A percentile compares a stretch with the other conserved stretches of the same genome.
Conservation (phyloP, 2,797 vertebrate species). For the Pseudochaenichthys georgianus region DNA sequence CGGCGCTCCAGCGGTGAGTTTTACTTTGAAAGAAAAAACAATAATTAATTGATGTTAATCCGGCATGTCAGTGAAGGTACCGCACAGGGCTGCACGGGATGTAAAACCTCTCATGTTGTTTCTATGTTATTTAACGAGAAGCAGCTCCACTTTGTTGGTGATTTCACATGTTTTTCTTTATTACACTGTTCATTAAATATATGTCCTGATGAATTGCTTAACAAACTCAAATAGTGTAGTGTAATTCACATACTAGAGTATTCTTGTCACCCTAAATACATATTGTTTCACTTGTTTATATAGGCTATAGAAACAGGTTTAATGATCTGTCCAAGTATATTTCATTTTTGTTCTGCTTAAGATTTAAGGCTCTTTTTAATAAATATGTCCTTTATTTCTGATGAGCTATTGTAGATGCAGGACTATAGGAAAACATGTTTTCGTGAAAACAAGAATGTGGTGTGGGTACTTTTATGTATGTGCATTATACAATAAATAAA, state of each 20-base stretch:
- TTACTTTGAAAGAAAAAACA: slow-evolving; percentile 1
- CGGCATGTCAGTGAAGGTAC: neutral
- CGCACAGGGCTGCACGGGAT: slow-evolving; percentile 3
- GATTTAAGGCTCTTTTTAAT: neutral
- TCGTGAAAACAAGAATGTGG: neutral
- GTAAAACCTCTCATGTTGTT: neutral
- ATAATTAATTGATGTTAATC: slow-evolving; percentile 10
- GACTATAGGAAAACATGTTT: neutral
- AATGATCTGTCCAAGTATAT: neutral
- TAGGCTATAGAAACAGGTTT: neutral
- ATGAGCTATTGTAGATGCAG: neutral
- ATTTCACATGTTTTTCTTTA: too few relatives aligned
- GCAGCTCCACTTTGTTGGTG: neutral
- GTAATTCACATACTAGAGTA: neutral
- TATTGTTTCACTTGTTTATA: neutral
- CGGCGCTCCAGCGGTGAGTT: slow-evolving; percentile 94
- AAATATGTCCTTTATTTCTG: neutral
- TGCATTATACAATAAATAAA: neutral
- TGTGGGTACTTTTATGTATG: neutral
- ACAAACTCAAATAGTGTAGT: neutral
- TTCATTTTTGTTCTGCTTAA: neutral
- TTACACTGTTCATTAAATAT: too few relatives aligned
- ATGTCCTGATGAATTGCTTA: neutral
- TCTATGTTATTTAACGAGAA: neutral
- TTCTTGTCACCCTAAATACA: neutral